Percentiles rank a stretch among this genome's conserved stretches.
Conservation (phyloP, 1,140 invertebrate genomes). For the Mya arenaria region DNA sequence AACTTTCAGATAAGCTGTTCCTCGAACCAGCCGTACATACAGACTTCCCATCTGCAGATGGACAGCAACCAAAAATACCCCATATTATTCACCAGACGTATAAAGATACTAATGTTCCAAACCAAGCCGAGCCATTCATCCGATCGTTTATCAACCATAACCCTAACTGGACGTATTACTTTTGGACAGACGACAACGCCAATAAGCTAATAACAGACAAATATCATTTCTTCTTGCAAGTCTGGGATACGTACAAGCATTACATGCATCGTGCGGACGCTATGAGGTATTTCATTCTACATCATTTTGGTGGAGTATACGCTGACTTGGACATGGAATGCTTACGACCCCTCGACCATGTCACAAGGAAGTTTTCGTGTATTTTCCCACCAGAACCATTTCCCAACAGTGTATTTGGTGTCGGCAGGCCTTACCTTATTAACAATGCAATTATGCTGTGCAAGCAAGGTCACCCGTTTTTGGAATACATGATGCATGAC, state of each 20-base stretch:
- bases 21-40: slow-evolving; percentile 10
- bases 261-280: slow-evolving; percentile 68
- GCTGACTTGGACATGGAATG: slow-evolving; percentile 73
- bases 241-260: slow-evolving; percentile 62
- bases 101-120: slow-evolving; percentile 62
- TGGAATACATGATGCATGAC: slow-evolving; percentile 63
- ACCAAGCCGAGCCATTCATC: slow-evolving; percentile 55
- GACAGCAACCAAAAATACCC: slow-evolving; percentile 55
- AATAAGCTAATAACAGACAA: slow-evolving; percentile 60
- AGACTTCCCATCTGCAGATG: slow-evolving; percentile 52
- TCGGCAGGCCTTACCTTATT: slow-evolving; percentile 60
- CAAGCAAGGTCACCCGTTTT: slow-evolving; percentile 67
- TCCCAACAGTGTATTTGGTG: slow-evolving; percentile 63
- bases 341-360: slow-evolving; percentile 60
- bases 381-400: slow-evolving; percentile 71
- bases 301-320: slow-evolving; percentile 73
- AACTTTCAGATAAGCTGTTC: too few species aligned
- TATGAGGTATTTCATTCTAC: slow-evolving; percentile 71
- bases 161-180: slow-evolving; percentile 73
- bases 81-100: slow-evolving; percentile 75
- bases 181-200: slow-evolving; percentile 74
- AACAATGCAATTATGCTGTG: slow-evolving; percentile 74
- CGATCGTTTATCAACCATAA: slow-evolving; percentile 66
- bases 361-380: slow-evolving; percentile 64
- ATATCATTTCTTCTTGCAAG: slow-evolving; percentile 63